These are phyloP conservation scores for Xanthorhoe designata DNA, from an alignment of 2,888 invertebrate genomes.

Conservation along the genomic window DNA sequence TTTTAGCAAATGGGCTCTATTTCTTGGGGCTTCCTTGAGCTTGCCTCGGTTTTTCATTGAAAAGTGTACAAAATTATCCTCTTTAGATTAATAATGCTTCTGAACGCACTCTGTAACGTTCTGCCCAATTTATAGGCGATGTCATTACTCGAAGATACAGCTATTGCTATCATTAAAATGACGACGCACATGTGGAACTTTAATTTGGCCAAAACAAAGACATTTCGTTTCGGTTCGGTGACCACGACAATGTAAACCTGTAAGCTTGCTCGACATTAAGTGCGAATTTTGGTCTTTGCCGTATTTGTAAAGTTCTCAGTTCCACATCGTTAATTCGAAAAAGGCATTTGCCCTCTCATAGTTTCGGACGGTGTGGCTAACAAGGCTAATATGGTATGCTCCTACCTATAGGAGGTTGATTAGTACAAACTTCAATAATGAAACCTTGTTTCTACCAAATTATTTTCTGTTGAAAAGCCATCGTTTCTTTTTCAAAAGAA, in stretches of 20 bases:
- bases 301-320: slow-evolving; percentile 54
- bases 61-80: neutral
- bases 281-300: slow-evolving; percentile 62
- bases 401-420: neutral
- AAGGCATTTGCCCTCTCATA: slow-evolving; percentile 71
- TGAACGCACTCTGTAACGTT: slow-evolving; percentile 1
- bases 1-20: neutral
- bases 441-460: neutral
- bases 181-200: slow-evolving; percentile 46
- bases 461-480: slow-evolving; percentile 19
- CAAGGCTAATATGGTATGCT: neutral
- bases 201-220: slow-evolving; percentile 55
- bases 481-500: slow-evolving; percentile 52
- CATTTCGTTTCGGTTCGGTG: slow-evolving; percentile 60
- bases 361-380: slow-evolving; percentile 23
- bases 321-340: slow-evolving; percentile 75
- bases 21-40: neutral
- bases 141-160: slow-evolving; percentile 42
- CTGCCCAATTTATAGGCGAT: slow-evolving; percentile 24
- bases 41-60: neutral
- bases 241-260: slow-evolving; percentile 53
- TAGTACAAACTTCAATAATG: neutral
- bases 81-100: slow-evolving; percentile 3
- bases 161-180: slow-evolving; percentile 45
- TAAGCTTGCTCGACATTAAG: slow-evolving; percentile 48